Conservation (phyloP, 1,140 invertebrate species). For the Drosophila nigromelanica region DNA sequence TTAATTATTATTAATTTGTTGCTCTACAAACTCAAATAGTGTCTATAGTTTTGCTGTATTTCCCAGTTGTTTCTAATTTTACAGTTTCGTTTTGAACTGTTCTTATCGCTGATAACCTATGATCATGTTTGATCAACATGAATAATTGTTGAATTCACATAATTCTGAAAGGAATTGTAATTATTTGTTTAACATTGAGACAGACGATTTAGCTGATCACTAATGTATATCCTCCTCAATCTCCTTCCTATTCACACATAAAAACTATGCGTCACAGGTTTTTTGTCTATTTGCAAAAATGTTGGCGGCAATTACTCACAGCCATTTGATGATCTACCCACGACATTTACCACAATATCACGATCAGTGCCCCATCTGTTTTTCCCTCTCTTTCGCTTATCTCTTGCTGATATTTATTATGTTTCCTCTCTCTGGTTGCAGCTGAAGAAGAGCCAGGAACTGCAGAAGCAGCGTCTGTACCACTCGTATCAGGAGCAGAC, state of each 20-base stretch:
- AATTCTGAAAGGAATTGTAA: too few relatives aligned
- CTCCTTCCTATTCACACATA: too few relatives aligned
- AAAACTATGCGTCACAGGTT: conserved; percentile 25
- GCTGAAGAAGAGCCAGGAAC: conserved; percentile 95
- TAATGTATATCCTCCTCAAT: neutral
- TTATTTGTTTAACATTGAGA: too few relatives aligned
- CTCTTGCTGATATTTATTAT: neutral
- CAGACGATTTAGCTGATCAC: neutral
- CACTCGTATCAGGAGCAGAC: conserved; percentile 95
- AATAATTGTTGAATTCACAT: too few relatives aligned
- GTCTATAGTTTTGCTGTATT: too few relatives aligned
- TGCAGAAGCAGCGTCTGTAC: conserved; percentile 94
- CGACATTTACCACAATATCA: conserved; percentile 16
- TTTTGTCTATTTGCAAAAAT: conserved; percentile 9
- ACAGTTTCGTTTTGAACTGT: too few relatives aligned
- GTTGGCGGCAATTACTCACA: conserved; percentile 22
- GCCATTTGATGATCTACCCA: conserved; percentile 16
- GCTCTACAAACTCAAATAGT: too few relatives aligned
- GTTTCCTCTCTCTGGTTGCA: conserved; percentile 83
- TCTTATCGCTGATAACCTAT: too few relatives aligned
- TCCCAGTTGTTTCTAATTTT: too few relatives aligned
- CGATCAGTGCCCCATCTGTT: neutral
- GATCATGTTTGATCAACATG: too few relatives aligned
- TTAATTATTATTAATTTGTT: too few relatives aligned
- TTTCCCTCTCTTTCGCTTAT: neutral